Evolutionary conservation across 2,797 vertebrate species (phyloP).

Genomic region (Catharus ustulatus): DNA sequence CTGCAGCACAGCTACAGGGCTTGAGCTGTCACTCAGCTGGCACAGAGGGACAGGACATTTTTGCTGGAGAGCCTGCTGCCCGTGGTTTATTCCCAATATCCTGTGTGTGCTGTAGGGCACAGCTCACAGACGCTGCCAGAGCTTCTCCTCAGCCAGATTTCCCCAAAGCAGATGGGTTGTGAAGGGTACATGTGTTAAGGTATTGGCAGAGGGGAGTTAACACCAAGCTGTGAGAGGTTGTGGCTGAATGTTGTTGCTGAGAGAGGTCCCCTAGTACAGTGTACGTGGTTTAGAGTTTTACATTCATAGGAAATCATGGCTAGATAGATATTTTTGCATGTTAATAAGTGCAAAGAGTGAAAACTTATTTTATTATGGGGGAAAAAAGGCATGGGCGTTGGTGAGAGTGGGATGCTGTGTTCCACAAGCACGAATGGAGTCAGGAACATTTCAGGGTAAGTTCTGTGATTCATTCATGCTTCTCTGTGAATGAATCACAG

Average conservation of each 20-base stretch:
- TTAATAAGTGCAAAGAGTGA: background rate
- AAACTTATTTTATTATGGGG: background rate
- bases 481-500: background rate
- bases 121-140: background rate
- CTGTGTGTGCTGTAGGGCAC: background rate
- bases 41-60: background rate
- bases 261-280: background rate
- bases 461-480: slow-evolving; percentile 16
- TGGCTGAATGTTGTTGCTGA: background rate
- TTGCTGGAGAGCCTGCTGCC: background rate
- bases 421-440: background rate
- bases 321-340: background rate
- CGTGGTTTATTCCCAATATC: background rate
- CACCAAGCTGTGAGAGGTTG: background rate
- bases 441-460: background rate
- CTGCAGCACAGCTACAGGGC: background rate
- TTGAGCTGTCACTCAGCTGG: background rate
- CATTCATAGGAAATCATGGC: background rate
- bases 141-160: background rate
- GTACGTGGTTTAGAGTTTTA: background rate
- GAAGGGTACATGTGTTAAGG: background rate
- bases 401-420: background rate
- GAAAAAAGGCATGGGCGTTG: background rate
- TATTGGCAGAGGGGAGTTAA: slow-evolving; percentile 12
- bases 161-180: slow-evolving; percentile 50